Evolutionary conservation across 2,113 vertebrate genomes (phyloP).

Genomic region (Phoxinus phoxinus): DNA sequence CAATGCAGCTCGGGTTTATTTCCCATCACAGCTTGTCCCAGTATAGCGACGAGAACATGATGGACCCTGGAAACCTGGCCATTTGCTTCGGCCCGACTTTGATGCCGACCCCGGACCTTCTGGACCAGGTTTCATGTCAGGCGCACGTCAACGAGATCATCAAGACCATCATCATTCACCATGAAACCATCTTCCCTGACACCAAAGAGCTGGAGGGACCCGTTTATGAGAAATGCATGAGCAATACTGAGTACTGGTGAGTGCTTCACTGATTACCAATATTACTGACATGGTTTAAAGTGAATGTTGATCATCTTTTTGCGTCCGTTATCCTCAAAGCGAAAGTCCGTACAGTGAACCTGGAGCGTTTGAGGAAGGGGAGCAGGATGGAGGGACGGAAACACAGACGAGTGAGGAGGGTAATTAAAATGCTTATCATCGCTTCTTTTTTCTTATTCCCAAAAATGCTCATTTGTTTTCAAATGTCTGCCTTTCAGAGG

Average conservation of each 20-base stretch:
- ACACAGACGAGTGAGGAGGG: constrained; percentile 96
- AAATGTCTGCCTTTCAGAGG: constrained; percentile 76
- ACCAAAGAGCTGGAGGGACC: constrained; percentile 95
- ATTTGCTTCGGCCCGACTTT: constrained; percentile 97
- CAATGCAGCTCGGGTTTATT: constrained; percentile 5
- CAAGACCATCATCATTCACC: constrained; percentile 97
- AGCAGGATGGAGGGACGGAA: constrained; percentile 92
- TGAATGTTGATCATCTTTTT: background rate
- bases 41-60: constrained; percentile 99
- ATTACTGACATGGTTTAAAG: constrained; percentile 47
- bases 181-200: constrained; percentile 96
- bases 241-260: constrained; percentile 97
- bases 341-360: constrained; percentile 98
- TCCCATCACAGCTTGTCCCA: constrained; percentile 85
- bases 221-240: constrained; percentile 98
- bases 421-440: constrained; percentile 65
- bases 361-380: constrained; percentile 90
- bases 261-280: constrained; percentile 50
- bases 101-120: constrained; percentile 94
- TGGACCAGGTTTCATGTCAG: constrained; percentile 98
- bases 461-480: background rate
- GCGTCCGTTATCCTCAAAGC: constrained; percentile 64
- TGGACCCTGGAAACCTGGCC: constrained; percentile 97
- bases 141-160: constrained; percentile 96
- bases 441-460: background rate